phyloP scores from a whole-genome alignment of 1,140 invertebrate genomes.

The Caenorhabditis inopinata region DNA sequence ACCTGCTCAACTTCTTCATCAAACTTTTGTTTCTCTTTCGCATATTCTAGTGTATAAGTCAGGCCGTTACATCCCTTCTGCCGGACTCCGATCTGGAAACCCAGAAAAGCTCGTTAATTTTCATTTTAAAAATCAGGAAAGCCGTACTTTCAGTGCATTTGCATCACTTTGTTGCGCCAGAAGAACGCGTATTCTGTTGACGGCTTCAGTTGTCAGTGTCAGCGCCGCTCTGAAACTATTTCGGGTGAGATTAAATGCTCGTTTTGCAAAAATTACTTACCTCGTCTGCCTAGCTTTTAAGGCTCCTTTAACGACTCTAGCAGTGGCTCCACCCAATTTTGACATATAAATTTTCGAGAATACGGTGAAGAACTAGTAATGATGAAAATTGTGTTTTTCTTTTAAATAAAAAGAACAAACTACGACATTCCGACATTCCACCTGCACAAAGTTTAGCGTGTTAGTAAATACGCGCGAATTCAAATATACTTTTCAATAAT shows the following conservation, averaged over 20 bases:
- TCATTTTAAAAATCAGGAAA: constrained; percentile 1
- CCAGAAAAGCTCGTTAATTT: background rate
- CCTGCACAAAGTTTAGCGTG: too few species aligned
- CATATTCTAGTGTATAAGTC: constrained; percentile 95
- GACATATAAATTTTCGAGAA: background rate
- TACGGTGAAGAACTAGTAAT: background rate
- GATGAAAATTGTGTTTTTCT: too few species aligned
- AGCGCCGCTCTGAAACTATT: constrained; percentile 50
- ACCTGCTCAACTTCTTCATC: constrained; percentile 88
- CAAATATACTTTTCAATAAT: too few species aligned
- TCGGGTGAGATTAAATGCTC: background rate
- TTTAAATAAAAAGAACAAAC: background rate
- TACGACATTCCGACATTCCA: background rate
- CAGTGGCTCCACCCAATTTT: constrained; percentile 46
- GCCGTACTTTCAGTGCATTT: constrained; percentile 58
- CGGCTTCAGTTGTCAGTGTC: constrained; percentile 57
- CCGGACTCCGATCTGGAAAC: constrained; percentile 81
- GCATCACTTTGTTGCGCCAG: constrained; percentile 53
- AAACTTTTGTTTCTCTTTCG: constrained; percentile 82
- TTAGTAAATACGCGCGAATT: too few species aligned
- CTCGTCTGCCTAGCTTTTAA: constrained; percentile 23
- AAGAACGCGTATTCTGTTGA: constrained; percentile 55
- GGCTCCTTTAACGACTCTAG: constrained; percentile 50
- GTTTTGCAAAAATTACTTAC: background rate
- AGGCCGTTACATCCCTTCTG: constrained; percentile 96